These are phyloP conservation scores for Liposcelis brunnea DNA, from an alignment of 2,888 invertebrate species.

Conservation along the genomic window DNA sequence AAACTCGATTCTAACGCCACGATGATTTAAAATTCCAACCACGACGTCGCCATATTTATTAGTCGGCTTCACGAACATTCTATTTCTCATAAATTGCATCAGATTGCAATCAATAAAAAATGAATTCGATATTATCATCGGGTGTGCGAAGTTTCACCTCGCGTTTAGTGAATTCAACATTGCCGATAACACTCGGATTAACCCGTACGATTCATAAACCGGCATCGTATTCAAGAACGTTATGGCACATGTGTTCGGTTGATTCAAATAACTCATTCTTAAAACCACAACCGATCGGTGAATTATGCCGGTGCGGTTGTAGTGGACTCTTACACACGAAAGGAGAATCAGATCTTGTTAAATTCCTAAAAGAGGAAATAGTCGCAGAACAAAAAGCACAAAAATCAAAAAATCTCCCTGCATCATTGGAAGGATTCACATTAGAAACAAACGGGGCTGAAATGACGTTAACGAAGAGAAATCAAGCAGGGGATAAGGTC, in stretches of 20 bases:
- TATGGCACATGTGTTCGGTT: conserved; percentile 51
- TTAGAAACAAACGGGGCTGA: conserved; percentile 67
- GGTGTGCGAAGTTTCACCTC: too few species aligned
- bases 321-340: conserved; percentile 38
- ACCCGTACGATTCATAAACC: too few species aligned
- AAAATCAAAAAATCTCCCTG: conserved; percentile 54
- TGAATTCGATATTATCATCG: too few species aligned
- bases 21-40: too few species aligned
- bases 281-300: conserved; percentile 27
- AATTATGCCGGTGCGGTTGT: conserved; percentile 51
- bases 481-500: conserved; percentile 27
- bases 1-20: too few species aligned
- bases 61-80: too few species aligned
- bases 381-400: conserved; percentile 74
- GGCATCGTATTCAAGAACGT: conserved; percentile 30
- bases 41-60: too few species aligned
- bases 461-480: conserved; percentile 59
- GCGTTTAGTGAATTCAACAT: too few species aligned
- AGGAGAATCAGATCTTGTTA: conserved; percentile 76
- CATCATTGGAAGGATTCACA: conserved; percentile 64
- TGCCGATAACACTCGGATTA: too few species aligned
- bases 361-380: conserved; percentile 87
- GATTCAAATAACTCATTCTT: conserved; percentile 17
- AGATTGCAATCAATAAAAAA: too few species aligned
- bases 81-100: too few species aligned